phyloP scores from a whole-genome alignment of 2,113 vertebrate genomes.

The Bostrychus sinensis region DNA sequence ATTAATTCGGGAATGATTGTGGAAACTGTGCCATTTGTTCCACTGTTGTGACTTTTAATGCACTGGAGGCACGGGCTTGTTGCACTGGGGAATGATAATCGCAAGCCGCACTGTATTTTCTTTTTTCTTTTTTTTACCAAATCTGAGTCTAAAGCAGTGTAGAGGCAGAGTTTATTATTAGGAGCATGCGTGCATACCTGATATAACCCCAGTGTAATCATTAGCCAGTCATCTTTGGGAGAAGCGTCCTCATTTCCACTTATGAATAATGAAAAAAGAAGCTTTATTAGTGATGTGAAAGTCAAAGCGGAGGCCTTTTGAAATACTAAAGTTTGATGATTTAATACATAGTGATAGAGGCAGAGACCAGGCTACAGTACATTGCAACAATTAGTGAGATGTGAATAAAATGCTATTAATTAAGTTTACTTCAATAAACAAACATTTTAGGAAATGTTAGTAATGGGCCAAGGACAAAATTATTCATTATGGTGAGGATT shows the following conservation, averaged over 20 bases:
- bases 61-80: conserved; percentile 57
- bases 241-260: conserved; percentile 2
- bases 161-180: conserved; percentile 19
- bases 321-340: neutral
- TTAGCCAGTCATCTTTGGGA: neutral
- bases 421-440: neutral
- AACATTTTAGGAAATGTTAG: too few relatives aligned
- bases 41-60: conserved; percentile 70
- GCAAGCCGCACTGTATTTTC: conserved; percentile 35
- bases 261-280: conserved; percentile 1
- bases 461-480: too few relatives aligned
- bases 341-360: neutral
- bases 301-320: neutral
- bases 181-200: conserved; percentile 10
- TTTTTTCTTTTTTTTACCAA: conserved; percentile 4
- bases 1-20: conserved; percentile 69
- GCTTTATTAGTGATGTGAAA: neutral
- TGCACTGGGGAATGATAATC: conserved; percentile 58
- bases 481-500: too few relatives aligned
- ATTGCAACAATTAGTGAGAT: neutral
- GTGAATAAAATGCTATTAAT: neutral
- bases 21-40: conserved; percentile 72
- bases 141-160: conserved; percentile 4
- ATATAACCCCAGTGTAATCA: conserved; percentile 7
- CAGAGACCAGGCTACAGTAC: neutral